phyloP scores from a whole-genome alignment of 2,797 vertebrate species.

The Gambusia yucatana region DNA sequence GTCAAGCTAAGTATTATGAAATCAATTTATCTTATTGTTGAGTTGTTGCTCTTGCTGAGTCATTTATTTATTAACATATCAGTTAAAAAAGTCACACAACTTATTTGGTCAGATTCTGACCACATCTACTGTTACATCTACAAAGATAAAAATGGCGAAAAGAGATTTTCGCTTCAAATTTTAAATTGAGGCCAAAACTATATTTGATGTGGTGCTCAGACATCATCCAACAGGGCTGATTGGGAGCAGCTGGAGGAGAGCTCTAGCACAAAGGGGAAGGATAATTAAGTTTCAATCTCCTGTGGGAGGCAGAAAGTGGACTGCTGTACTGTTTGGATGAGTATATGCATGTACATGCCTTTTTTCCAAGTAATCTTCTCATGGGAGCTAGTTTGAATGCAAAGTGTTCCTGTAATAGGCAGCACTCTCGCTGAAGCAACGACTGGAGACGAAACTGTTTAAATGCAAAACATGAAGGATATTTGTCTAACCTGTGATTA shows the following conservation, averaged over 20 bases:
- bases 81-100: background rate
- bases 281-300: constrained; percentile 68
- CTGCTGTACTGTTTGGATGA: constrained; percentile 24
- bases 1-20: background rate
- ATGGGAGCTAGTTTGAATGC: constrained; percentile 8
- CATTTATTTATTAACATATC: background rate
- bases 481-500: constrained; percentile 4
- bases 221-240: constrained; percentile 33
- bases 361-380: constrained; percentile 20
- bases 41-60: background rate
- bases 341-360: constrained; percentile 6
- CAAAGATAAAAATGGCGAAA: background rate
- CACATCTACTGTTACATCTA: background rate
- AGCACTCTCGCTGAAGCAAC: background rate
- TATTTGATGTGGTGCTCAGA: constrained; percentile 10
- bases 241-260: constrained; percentile 49
- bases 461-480: background rate
- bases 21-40: background rate
- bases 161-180: constrained; percentile 8
- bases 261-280: constrained; percentile 39
- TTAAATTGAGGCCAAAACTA: constrained; percentile 1
- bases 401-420: constrained; percentile 9
- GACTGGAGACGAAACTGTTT: background rate
- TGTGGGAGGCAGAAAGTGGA: constrained; percentile 57
- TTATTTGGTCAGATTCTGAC: background rate